Evolutionary conservation across 1,140 invertebrate genomes (phyloP).

Genomic region (Drosophila elegans): DNA sequence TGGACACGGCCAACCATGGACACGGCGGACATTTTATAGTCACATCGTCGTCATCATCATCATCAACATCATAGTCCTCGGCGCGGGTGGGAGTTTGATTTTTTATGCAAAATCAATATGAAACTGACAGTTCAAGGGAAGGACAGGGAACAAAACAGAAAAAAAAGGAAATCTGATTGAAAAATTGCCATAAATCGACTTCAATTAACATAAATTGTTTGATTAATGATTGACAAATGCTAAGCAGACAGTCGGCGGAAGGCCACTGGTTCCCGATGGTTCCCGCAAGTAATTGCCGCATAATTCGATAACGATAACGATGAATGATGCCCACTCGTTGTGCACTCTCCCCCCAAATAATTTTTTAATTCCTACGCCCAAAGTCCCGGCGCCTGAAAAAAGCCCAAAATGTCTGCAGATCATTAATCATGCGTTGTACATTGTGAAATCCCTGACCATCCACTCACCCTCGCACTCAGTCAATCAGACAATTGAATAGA

Average conservation of each 20-base stretch:
- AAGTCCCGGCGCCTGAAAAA: constrained; percentile 21
- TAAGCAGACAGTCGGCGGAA: constrained; percentile 50
- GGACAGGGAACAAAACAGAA: background rate
- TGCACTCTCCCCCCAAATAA: constrained; percentile 57
- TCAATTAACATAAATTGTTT: constrained; percentile 81
- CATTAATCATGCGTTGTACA: constrained; percentile 79
- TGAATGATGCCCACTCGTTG: constrained; percentile 49
- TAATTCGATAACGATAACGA: constrained; percentile 69
- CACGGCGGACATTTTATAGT: constrained; percentile 67
- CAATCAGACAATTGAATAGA: constrained; percentile 81
- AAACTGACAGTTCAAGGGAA: constrained; percentile 36
- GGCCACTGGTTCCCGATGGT: constrained; percentile 1
- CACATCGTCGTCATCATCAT: constrained; percentile 34
- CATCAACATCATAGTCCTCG: constrained; percentile 9
- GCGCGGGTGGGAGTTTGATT: constrained; percentile 37
- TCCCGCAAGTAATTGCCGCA: constrained; percentile 65
- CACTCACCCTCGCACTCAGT: constrained; percentile 49
- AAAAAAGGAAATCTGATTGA: constrained; percentile 54
- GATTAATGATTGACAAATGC: constrained; percentile 78
- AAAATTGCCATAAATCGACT: constrained; percentile 76
- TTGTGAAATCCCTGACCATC: constrained; percentile 29
- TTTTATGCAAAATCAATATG: constrained; percentile 62
- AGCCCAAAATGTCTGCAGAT: constrained; percentile 40
- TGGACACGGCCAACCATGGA: constrained; percentile 30
- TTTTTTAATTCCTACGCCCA: constrained; percentile 69